Evolutionary conservation across 2,888 invertebrate species (phyloP), one percentile per base, ranked within the genome.

Genomic region (Calliphora vomitoria): DNA sequence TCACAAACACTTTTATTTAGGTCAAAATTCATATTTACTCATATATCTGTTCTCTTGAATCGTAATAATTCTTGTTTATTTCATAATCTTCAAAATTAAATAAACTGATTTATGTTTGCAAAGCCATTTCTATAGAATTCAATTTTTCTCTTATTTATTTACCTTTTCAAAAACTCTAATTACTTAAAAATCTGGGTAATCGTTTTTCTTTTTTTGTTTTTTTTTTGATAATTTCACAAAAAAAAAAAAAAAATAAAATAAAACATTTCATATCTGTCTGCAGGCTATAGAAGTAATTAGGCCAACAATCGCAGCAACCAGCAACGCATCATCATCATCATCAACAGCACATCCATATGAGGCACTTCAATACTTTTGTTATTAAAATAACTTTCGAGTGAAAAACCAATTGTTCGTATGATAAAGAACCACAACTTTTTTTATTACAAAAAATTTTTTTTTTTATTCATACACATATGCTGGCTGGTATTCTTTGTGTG

Each of bases 361-460:
- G 64, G 71, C 15, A 72, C 83, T 78, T 76, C 44, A 58, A 71
- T 72, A 72, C 72, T 76, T 83, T 78, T 44, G 20, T 78, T 83
- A 71, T 66, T 66, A 72, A 72, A 78, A 83, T 31, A 71, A 76
- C 53, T 83, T 83, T 78, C 35, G 55, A 35, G 47, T 47, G 18
- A 62, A 69, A 60, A 71, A n/a, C 20, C 25, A 60, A 71, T 78
- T 76, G 75, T 76, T 75, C 25, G 75, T 18, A 10, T 50, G 31
- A 68, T 47, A 64, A 38, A 53, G 15, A 25, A 35, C 50, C 64
- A 64, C 35, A 20, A 38, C 4, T 53, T 50, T 53, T 50, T 44
- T 15, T 68, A 44, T 44, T 44, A 13, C 13, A 11, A 44, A n/a
- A 35, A 55, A 58, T 15, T 44, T 69, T 64, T 44, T 69, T 68